A percentile compares a stretch with the other conserved stretches of the same genome.
Evolutionary conservation across 2,113 vertebrate species (phyloP).

Genomic region (Brachirus orientalis): DNA sequence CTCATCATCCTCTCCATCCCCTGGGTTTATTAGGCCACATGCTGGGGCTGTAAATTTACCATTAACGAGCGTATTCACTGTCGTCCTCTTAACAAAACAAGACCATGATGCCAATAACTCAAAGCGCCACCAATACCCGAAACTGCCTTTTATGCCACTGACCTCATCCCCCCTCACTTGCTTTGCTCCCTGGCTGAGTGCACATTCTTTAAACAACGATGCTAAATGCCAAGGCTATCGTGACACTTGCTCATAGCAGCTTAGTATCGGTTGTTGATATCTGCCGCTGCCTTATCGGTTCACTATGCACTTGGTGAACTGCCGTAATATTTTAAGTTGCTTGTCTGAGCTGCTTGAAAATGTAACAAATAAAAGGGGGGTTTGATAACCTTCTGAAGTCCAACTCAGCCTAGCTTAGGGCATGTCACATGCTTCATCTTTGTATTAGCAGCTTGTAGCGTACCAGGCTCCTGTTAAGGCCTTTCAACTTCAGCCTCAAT

Average conservation of each 20-base stretch:
- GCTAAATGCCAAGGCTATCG: slow-evolving; percentile 36
- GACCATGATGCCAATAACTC: slow-evolving; percentile 72
- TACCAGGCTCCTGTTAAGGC: slow-evolving; percentile 76
- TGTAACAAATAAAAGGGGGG: slow-evolving; percentile 25
- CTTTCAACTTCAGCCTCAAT: slow-evolving; percentile 78
- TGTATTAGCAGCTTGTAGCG: slow-evolving; percentile 73
- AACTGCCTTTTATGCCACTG: slow-evolving; percentile 59
- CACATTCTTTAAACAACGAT: background rate
- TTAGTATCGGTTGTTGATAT: slow-evolving; percentile 18
- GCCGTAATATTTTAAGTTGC: slow-evolving; percentile 75
- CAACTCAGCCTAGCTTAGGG: slow-evolving; percentile 65
- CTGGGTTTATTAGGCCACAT: slow-evolving; percentile 78
- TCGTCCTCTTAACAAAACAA: slow-evolving; percentile 74
- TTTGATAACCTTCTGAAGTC: slow-evolving; percentile 55
- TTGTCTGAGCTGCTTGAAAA: slow-evolving; percentile 72
- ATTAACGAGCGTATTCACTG: slow-evolving; percentile 79
- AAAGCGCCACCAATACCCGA: slow-evolving; percentile 70
- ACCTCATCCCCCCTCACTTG: background rate
- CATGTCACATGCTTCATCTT: slow-evolving; percentile 84
- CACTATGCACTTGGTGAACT: slow-evolving; percentile 66
- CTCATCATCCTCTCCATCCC: slow-evolving; percentile 71
- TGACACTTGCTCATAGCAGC: slow-evolving; percentile 38
- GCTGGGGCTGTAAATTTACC: slow-evolving; percentile 81
- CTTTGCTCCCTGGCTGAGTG: background rate
- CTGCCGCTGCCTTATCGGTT: slow-evolving; percentile 23